Base-by-base conservation (phyloP, 35 echinoderm and acorn worm species). In the Apostichopus japonicus region DNA sequence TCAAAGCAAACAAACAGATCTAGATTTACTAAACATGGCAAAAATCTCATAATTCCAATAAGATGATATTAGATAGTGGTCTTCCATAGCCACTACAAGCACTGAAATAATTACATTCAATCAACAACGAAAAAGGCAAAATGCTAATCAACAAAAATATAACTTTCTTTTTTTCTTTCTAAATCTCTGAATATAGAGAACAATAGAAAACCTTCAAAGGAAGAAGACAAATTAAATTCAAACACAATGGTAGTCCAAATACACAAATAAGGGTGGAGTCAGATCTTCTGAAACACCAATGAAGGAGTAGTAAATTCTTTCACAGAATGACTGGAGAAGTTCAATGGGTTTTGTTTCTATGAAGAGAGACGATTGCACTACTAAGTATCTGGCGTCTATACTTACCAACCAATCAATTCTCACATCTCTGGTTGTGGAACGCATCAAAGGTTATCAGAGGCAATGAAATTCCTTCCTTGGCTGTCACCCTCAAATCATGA, bases 401-500 rank as follows among this genome's bases (percentile, higher is more conserved):
- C 81, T 84, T 24, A 84, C 81, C 81, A 57, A 59, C 81, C 81
- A 55, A 84, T 57, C 13, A 84, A 84, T 84, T 58, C 81, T 84
- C 81, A 84, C 81, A 84, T 84, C 81, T 84, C 71, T 84, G 81
- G 81, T 54, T 84, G 81, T 19, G 81, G 53, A 84, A 58, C 22
- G 81, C 81, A 84, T 55, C 81, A 84, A 84, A 58, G 54, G 81
- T 57, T 84, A 84, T 84, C 81, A 57, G 81, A 51, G 78, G 81
- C 54, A 53, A 84, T 84, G 81, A 84, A 84, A 57, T 84, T 84
- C 81, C 81, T 80, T 84, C 81, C 81, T 84, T 84, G 81, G 53
- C 81, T 84, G 81, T 55, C 81, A 58, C 81, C 54, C 81, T 84
- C 81, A 84, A 84, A 84, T 84, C 81, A 84, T 84, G 81, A 84